These are phyloP conservation scores for Xylocopa sonorina DNA, from an alignment of 1,140 invertebrate genomes.

Conservation along the genomic window DNA sequence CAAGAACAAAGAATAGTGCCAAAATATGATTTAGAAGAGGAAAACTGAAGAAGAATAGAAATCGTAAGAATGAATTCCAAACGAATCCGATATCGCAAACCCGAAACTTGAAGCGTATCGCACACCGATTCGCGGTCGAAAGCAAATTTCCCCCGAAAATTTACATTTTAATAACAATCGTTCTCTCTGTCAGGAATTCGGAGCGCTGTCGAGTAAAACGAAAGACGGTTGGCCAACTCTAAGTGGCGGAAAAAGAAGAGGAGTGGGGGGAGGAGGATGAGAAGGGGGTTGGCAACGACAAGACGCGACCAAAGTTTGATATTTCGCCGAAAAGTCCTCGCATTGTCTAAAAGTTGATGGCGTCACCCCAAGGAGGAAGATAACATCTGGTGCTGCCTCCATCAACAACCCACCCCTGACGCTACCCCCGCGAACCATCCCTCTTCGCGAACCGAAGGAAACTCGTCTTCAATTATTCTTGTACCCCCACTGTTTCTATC, in stretches of 20 bases:
- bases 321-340: conserved; percentile 79
- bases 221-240: background rate
- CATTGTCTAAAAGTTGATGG: conserved; percentile 81
- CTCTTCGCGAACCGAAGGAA: conserved; percentile 72
- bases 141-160: conserved; percentile 61
- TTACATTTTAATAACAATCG: conserved; percentile 71
- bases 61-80: background rate
- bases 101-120: background rate
- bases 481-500: conserved; percentile 66
- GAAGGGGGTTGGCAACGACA: conserved; percentile 60
- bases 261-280: background rate
- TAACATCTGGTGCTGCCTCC: conserved; percentile 80
- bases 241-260: background rate
- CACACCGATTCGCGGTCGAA: conserved; percentile 2
- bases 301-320: conserved; percentile 76
- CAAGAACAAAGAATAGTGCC: no score
- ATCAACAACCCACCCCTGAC: conserved; percentile 75
- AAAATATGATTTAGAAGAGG: no score
- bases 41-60: no score
- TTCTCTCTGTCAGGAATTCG: conserved; percentile 28
- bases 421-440: conserved; percentile 68
- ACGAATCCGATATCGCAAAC: no score
- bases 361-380: conserved; percentile 78
- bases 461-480: conserved; percentile 81
- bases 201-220: background rate